Evolutionary conservation across 2,113 vertebrate species (phyloP), one percentile per base, ranked within the genome.

Genomic region (Orthonyx spaldingii): DNA sequence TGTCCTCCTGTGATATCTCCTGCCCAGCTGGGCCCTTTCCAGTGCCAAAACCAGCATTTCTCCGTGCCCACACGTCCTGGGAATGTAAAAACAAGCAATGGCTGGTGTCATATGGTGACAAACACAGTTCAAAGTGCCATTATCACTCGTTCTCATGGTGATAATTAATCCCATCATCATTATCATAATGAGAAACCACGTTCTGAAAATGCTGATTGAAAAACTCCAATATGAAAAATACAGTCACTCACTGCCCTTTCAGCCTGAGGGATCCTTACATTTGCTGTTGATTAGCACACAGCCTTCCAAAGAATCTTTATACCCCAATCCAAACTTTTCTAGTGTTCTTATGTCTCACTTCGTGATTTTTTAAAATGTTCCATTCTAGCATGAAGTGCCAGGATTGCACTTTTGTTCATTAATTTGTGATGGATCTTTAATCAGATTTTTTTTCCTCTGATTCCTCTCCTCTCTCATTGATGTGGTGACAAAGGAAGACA

Each of bases 151-250:
- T 96, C 95, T 98, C n/a, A 5, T 93, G 87, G 95, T 84, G 93
- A 97, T 97, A 98, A 98, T 98, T 98, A 98, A 98, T 97, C 94
- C 87, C 95, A 97, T 97, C 89, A 49, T 94, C 93, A 93, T 98
- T 96, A 98, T 71, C 91, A 84, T 97, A 97, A 98, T 83, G 93
- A 95, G 94, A 80, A 97, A 70, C 65, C 92, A 92, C 52, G 68
- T 94, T 97, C 95, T 80, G 88, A 95, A 97, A 97, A 93, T 23
- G 95, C 97, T 97, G 96, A 98, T 97, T 97, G 96, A 96, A 98
- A 98, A 96, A 87, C 74, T 92, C 86, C 91, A 60, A 28, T 87
- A 66, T 90, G 85, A 97, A 94, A 96, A 92, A 94, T 13, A 42
- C 84, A 94, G 69, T 91, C 87, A 88, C 74, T 96, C 88, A 30